Conservation (phyloP, 2,113 vertebrate genomes). For the Burhinus oedicnemus region DNA sequence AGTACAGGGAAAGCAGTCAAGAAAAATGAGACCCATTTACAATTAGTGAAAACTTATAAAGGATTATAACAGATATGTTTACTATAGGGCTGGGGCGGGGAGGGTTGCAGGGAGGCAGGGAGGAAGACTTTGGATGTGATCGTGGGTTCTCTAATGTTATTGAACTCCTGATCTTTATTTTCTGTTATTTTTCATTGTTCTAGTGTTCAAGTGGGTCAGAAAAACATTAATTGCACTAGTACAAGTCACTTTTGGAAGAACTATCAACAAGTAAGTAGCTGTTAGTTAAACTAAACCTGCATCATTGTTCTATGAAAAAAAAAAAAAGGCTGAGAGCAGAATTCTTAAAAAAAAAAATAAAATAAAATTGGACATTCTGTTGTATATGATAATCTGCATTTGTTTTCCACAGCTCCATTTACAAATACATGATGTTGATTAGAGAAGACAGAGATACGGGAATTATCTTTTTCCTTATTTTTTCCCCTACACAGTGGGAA, state of each 20-base stretch:
- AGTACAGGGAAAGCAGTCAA: not conserved
- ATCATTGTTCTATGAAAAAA: not conserved
- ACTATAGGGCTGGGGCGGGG: not conserved
- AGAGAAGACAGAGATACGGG: not conserved
- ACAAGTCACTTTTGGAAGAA: constrained; percentile 98
- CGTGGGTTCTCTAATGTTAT: not conserved
- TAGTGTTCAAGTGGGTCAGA: constrained; percentile 99
- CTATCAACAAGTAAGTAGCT: constrained; percentile 97
- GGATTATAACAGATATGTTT: not conserved
- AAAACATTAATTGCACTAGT: constrained; percentile 99
- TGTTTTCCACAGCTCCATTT: not conserved
- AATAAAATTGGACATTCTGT: not conserved
- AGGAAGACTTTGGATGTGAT: not conserved
- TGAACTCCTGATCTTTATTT: not conserved
- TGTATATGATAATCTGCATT: not conserved
- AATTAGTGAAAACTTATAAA: not conserved
- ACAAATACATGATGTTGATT: not conserved
- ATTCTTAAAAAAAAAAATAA: not conserved
- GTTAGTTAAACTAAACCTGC: not conserved
- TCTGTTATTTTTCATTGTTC: constrained; percentile 46
- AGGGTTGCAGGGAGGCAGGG: rapidly evolving
- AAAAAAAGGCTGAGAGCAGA: not conserved
- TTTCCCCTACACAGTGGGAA: not conserved
- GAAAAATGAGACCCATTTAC: not conserved
- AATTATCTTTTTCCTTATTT: not conserved